Evolutionary conservation across 2,113 vertebrate genomes (phyloP).

Genomic region (Oryctolagus cuniculus): mOryCun1.1 NC_091435.1:44196501-44197000

Average conservation of each 20-base stretch:
- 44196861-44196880: slow-evolving; percentile 64
- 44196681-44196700: slow-evolving; percentile 3
- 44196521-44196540: slow-evolving; percentile 37
- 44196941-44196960: slow-evolving; percentile 79
- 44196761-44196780: slow-evolving; percentile 60
- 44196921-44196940: slow-evolving; percentile 81
- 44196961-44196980: slow-evolving; percentile 80
- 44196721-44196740: background rate
- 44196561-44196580: slow-evolving; percentile 32
- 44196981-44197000: slow-evolving; percentile 76
- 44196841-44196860: slow-evolving; percentile 83
- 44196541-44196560: slow-evolving; percentile 57
- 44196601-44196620: slow-evolving; percentile 43
- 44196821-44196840: slow-evolving; percentile 69
- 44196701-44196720: background rate
- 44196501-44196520: slow-evolving; percentile 45
- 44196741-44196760: background rate
- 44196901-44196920: slow-evolving; percentile 78
- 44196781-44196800: slow-evolving; percentile 50
- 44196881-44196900: slow-evolving; percentile 77
- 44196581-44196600: slow-evolving; percentile 38
- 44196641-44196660: slow-evolving; percentile 48
- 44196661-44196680: slow-evolving; percentile 32
- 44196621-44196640: slow-evolving; percentile 64
- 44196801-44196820: slow-evolving; percentile 53